Evolutionary conservation across 2,888 invertebrate genomes (phyloP).

Genomic region (Dicranocentrus wangi): DNA sequence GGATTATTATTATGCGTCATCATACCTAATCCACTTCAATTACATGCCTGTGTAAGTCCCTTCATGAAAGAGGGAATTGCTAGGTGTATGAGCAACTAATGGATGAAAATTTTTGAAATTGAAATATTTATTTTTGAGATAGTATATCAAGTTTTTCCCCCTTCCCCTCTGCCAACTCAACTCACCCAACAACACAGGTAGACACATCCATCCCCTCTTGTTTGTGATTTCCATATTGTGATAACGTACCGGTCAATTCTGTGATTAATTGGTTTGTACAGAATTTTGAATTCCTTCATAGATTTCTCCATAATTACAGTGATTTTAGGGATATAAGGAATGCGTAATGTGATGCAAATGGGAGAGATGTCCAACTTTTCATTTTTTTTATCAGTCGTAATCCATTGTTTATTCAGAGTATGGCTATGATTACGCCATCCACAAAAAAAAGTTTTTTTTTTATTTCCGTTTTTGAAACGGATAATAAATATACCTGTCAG

Average conservation of each 20-base stretch:
- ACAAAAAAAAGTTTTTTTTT: not conserved
- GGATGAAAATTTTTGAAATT: conserved; percentile 11
- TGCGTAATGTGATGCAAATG: conserved; percentile 3
- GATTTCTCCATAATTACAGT: conserved; percentile 56
- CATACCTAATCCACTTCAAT: conserved; percentile 1
- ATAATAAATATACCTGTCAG: not conserved
- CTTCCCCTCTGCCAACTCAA: not conserved
- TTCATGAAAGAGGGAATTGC: not conserved
- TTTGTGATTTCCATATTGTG: conserved; percentile 10
- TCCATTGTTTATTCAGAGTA: not conserved
- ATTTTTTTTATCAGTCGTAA: not conserved
- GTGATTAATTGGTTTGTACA: conserved; percentile 31
- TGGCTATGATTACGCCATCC: not conserved
- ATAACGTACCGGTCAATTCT: not conserved
- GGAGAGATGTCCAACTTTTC: not conserved
- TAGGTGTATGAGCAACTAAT: too few relatives aligned
- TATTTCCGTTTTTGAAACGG: conserved; percentile 4
- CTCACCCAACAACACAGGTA: too few relatives aligned
- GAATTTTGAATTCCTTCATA: conserved; percentile 24
- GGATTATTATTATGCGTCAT: conserved; percentile 5
- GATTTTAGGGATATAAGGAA: not conserved
- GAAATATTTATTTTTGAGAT: conserved; percentile 15
- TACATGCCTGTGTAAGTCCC: not conserved
- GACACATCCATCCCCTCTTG: too few relatives aligned
- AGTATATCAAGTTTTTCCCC: not conserved